phyloP scores from a whole-genome alignment of 2,113 vertebrate species.

The Prunella himalayana region DNA sequence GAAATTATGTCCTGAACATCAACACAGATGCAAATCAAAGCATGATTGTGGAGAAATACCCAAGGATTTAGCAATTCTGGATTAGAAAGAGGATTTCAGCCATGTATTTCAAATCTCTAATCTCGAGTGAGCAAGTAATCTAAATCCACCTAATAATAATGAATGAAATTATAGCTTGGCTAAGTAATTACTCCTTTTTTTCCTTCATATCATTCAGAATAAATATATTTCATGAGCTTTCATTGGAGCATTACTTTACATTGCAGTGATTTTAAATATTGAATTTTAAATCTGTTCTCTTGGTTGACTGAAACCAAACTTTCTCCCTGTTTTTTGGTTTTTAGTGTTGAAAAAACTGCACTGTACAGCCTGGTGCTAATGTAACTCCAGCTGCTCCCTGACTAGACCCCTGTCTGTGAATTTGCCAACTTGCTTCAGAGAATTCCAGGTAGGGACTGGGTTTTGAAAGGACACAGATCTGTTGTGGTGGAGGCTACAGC shows the following conservation, averaged over 20 bases:
- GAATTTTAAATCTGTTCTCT: background rate
- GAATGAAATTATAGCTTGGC: slow-evolving; percentile 8
- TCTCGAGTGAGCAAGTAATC: slow-evolving; percentile 50
- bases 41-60: background rate
- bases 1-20: background rate
- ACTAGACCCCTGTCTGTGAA: background rate
- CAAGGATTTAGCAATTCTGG: slow-evolving; percentile 56
- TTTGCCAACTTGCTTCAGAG: background rate
- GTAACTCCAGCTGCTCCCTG: background rate
- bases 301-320: background rate
- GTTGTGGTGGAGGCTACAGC: background rate
- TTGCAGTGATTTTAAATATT: background rate
- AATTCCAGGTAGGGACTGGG: background rate
- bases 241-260: background rate
- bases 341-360: background rate
- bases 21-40: slow-evolving; percentile 32
- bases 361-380: background rate
- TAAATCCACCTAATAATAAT: slow-evolving; percentile 57
- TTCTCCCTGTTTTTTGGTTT: background rate
- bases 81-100: slow-evolving; percentile 59
- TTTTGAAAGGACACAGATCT: fast-evolving
- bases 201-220: background rate
- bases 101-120: slow-evolving; percentile 54
- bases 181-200: slow-evolving; percentile 10
- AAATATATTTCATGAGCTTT: background rate